Evolutionary conservation across 2,113 vertebrate genomes (phyloP), one percentile per base, ranked within the genome.

Genomic region (Nannobrachium achirus): DNA sequence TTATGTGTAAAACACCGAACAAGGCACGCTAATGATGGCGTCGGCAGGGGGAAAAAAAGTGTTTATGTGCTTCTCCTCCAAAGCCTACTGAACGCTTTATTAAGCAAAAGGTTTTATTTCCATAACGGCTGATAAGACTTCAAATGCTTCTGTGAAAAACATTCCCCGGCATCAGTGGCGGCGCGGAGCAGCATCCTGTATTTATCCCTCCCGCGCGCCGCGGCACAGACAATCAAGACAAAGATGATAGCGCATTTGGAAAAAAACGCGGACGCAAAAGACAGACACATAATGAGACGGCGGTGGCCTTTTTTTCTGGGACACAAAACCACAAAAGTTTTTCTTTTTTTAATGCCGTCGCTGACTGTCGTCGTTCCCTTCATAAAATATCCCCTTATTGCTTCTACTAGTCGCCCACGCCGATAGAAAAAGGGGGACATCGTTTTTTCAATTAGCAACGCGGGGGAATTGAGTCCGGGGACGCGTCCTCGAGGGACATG

Each of bases 361-460:
- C 25, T 5, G 25, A 1, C 25, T 5, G 25, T 6, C 49, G 15
- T 16, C 18, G 9, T 11, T 9, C 16, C 18, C 18, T 53, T 18
- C 11, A 57, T 93, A 94, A 94, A 94, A 94, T 93, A 93, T 89
- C 92, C 94, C 91, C 71, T 84, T 88, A 79, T 86, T n/a, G n/a
- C n/a, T n/a, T n/a, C n/a, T n/a, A n/a, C n/a, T n/a, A n/a, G n/a
- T n/a, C n/a, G n/a, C n/a, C n/a, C n/a, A n/a, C n/a, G 91, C 93
- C 53, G 55, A 58, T 2, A 40, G 15, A 11, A 8, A 51, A 41
- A 65, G 15, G 84, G 59, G 93, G 94, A 93, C 94, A 94, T 94
- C 94, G 93, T 95, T 97, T 97, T 97, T 97, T 98, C 95, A 98
- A 97, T 96, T 96, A 95, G 96, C 96, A 94, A 96, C 97, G 95